Evolutionary conservation across 1,140 invertebrate species (phyloP).

Genomic region (Orchesella cincta): DNA sequence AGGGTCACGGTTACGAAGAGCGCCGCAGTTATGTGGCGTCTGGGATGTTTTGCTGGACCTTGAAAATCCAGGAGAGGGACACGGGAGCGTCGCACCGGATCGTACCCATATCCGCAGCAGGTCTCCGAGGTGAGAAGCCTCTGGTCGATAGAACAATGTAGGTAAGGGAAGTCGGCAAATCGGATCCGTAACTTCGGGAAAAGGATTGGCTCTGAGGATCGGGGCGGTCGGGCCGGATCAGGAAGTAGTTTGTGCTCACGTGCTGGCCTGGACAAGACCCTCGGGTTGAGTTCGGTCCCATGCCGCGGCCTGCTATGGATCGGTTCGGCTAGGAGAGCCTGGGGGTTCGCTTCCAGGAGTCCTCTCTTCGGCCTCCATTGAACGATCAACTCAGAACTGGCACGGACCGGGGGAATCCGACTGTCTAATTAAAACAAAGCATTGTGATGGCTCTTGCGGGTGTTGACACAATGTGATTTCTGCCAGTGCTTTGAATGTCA

Average conservation of each 20-base stretch:
- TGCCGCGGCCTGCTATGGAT: conserved; percentile 38
- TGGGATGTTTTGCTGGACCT: conserved; percentile 68
- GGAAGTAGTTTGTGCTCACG: conserved; percentile 45
- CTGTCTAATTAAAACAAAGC: conserved; percentile 87
- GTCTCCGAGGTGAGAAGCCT: conserved; percentile 87
- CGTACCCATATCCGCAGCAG: conserved; percentile 81
- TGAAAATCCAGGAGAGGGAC: conserved; percentile 75
- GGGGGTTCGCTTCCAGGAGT: conserved; percentile 17
- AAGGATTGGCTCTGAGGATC: conserved; percentile 72
- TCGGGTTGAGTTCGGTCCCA: conserved; percentile 44
- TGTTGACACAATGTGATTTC: conserved; percentile 67
- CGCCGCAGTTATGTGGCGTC: conserved; percentile 70
- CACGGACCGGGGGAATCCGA: conserved; percentile 76
- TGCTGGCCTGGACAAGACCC: conserved; percentile 43
- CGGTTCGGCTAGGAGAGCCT: conserved; percentile 37
- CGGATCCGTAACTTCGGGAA: conserved; percentile 79
- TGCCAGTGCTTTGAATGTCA: conserved; percentile 81
- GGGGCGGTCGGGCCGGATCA: conserved; percentile 41
- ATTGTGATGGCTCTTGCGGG: conserved; percentile 72
- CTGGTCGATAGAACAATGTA: conserved; percentile 85
- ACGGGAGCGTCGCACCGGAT: conserved; percentile 62
- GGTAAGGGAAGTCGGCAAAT: conserved; percentile 83
- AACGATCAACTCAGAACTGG: conserved; percentile 78
- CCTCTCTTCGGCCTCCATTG: conserved; percentile 55
- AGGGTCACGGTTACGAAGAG: conserved; percentile 70